Percentiles rank a stretch among this genome's conserved stretches.
Conservation (phyloP, 2,888 invertebrate species). For the Amiota minor region DNA sequence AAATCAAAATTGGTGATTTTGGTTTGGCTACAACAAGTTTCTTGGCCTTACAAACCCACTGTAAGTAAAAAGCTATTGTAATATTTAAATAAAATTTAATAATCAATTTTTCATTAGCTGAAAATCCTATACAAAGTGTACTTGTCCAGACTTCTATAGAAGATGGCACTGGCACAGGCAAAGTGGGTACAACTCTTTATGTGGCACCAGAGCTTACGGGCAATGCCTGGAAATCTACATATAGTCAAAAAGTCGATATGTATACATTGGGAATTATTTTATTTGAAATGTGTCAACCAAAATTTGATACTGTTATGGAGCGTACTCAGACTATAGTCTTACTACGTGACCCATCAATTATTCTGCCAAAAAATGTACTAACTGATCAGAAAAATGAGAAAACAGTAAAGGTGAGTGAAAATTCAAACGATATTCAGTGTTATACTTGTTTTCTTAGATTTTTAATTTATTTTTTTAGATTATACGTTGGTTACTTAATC, state of each 20-base stretch:
- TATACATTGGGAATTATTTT: constrained; percentile 92
- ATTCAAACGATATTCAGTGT: not conserved
- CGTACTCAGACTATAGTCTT: constrained; percentile 84
- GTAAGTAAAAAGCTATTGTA: constrained; percentile 36
- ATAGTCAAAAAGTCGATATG: constrained; percentile 92
- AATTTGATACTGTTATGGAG: constrained; percentile 91
- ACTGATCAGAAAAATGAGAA: constrained; percentile 66
- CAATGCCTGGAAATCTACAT: constrained; percentile 81
- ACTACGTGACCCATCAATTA: constrained; percentile 80
- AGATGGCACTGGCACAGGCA: constrained; percentile 78
- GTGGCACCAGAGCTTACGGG: constrained; percentile 93
- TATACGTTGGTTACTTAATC: constrained; percentile 83
- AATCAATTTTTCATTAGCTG: constrained; percentile 39
- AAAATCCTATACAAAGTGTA: constrained; percentile 45
- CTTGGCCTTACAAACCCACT: constrained; percentile 71
- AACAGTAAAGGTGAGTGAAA: constrained; percentile 75
- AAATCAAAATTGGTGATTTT: constrained; percentile 97
- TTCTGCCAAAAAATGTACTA: constrained; percentile 81
- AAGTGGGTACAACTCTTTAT: constrained; percentile 95
- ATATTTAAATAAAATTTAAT: not conserved
- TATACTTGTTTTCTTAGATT: not conserved
- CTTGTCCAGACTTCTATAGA: constrained; percentile 51
- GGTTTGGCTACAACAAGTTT: constrained; percentile 92
- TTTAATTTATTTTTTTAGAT: constrained; percentile 72
- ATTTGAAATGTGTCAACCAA: constrained; percentile 95